Base-by-base conservation (phyloP, 2,113 vertebrate species). In the Loxodonta africana region DNA sequence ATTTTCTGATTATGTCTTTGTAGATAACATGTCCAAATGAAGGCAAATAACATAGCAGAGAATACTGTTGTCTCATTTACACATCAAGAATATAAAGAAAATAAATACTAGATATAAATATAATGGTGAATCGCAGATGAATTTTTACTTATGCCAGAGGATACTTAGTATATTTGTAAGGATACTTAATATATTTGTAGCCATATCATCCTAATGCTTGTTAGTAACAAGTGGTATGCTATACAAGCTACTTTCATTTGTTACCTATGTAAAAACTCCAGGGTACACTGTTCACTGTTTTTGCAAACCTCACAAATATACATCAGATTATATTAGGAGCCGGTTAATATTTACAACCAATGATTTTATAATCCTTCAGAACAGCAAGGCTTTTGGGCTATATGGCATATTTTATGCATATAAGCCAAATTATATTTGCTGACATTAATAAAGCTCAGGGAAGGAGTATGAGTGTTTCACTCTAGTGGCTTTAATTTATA, bases 401-500 rank as follows among this genome's bases (percentile, higher is more conserved):
- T 41, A 67, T 67, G 94, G 88, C 33, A 94, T 51, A 73, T 94
- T 88, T 65, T 41, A n/a, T 60, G 28, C 60, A 73, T 83, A 94
- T 89, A 63, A 90, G 67, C 62, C 93, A 96, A 95, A 93, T 65
- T 92, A 63, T 88, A 62, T 63, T 88, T 97, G 74, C 10, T 69
- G 94, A 51, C 57, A 95, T 46, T 67, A 89, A 97, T 53, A 91
- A 95, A 94, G 6, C 71, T 0, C 53, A 96, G 26, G 28, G 51
- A 90, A 60, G 62, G 63, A 60, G 21, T 62, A 18, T 74, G 44
- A 87, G 7, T 63, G 28, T 78, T 96, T 91, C 53, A 74, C 6
- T 76, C 78, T 87, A 71, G 26, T 21, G 89, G 48, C 4, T 93
- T 82, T 96, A 53, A 82, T 62, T 94, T 93, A 94, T 80, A 96